Evolutionary conservation across 2,888 invertebrate species (phyloP), one percentile per base, ranked within the genome.

Genomic region (Patella pellucida): DNA sequence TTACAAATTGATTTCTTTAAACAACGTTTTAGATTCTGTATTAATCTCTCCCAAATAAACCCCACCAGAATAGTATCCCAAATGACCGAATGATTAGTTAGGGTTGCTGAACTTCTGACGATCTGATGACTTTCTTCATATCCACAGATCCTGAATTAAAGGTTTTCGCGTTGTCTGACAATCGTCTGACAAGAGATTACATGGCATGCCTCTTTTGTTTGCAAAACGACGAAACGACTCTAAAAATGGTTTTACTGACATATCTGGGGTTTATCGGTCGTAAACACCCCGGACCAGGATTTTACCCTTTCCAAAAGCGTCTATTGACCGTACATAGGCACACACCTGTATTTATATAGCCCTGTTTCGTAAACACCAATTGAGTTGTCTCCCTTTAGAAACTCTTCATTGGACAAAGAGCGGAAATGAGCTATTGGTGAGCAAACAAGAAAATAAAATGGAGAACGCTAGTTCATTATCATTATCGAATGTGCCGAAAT

Each of bases 161-260:
- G 16, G 56, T 56, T 16, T 56, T 56, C n/a, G n/a, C 56, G 56
- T 56, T 56, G 56, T 56, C 56, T 19, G 11, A 56, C n/a, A 56
- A 11, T 56, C n/a, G 56, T 56, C 56, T 19, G 11, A 56, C n/a
- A 56, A 11, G 19, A 56, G 56, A 9, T 56, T 56, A 16, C n/a
- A 56, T 56, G 56, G n/a, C 19, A n/a, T n/a, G 19, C 56, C 56
- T 56, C 56, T 56, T 56, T n/a, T 16, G 19, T n/a, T 76, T 14
- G 72, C 71, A 71, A 81, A 72, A 3, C 77, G 27, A 62, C 71
- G 74, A 52, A 82, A 80, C 14, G 80, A 76, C n/a, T 80, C 80
- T 0, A 81, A 51, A 73, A 79, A 82, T 7, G 76, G 74, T 72
- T 78, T 72, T 31, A 80, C 80, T 23, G 78, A 77, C 23, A 82